Conservation (phyloP, 35 echinoderm and acorn worm species). For the Eucidaris tribuloides region DNA sequence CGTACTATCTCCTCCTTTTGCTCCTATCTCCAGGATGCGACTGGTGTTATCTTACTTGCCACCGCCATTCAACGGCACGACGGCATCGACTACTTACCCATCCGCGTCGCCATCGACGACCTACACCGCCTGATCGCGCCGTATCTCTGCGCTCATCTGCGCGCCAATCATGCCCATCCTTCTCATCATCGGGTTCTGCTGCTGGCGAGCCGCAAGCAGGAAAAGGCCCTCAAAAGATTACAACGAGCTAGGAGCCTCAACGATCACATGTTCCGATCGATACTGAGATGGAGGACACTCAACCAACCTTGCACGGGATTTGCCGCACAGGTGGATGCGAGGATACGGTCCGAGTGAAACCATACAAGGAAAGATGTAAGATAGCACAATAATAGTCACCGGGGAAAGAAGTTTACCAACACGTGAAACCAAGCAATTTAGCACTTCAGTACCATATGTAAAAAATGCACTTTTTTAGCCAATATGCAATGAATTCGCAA, state of each 20-base stretch:
- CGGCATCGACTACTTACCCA: not conserved
- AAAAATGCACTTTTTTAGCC: too few species aligned
- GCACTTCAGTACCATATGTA: too few species aligned
- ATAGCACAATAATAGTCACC: too few species aligned
- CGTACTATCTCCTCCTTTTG: not conserved
- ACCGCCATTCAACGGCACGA: not conserved
- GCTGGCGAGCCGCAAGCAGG: not conserved
- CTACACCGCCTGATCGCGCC: not conserved
- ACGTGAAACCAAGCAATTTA: too few species aligned
- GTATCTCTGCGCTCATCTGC: not conserved
- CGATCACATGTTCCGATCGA: not conserved
- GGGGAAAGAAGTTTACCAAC: too few species aligned
- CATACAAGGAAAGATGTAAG: not conserved
- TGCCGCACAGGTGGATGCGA: not conserved
- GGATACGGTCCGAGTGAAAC: conserved; percentile 6
- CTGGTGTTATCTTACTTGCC: not conserved
- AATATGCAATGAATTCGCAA: too few species aligned
- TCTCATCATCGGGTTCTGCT: not conserved
- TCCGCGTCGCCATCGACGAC: conserved; percentile 16
- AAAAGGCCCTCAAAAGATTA: not conserved
- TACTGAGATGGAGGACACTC: not conserved
- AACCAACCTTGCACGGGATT: not conserved
- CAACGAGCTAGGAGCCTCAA: not conserved
- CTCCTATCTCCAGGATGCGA: not conserved
- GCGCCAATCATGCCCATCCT: not conserved